A percentile compares a stretch with the other conserved stretches of the same genome.
phyloP scores from a whole-genome alignment of 2,888 invertebrate genomes.

The Eupithecia dodoneata region DNA sequence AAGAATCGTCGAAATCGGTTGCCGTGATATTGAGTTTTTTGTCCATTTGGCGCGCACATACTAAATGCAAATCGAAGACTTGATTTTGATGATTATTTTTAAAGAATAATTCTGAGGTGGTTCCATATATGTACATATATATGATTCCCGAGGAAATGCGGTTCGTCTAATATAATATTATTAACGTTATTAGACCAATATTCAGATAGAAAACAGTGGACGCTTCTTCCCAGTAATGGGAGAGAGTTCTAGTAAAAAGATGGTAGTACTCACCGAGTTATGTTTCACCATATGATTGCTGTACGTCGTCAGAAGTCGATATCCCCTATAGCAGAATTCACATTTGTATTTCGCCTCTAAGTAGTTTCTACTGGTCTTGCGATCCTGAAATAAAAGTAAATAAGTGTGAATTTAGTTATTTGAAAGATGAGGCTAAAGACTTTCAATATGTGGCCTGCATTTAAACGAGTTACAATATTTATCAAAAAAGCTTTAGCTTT shows the following conservation, averaged over 20 bases:
- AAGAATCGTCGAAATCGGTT: too few species aligned
- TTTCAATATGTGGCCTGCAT: too few species aligned
- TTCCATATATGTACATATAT: too few species aligned
- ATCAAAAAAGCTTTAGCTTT: too few species aligned
- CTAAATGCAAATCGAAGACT: too few species aligned
- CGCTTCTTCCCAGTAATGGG: background rate
- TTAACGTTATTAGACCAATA: background rate
- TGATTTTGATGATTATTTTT: too few species aligned
- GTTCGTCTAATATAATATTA: background rate
- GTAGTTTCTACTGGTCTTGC: constrained; percentile 68
- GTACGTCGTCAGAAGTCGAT: constrained; percentile 62
- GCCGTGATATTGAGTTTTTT: too few species aligned
- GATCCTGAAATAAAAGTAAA: constrained; percentile 21
- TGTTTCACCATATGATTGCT: constrained; percentile 77
- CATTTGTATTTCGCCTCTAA: constrained; percentile 68
- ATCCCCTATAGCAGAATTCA: constrained; percentile 70
- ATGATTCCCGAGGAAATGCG: background rate
- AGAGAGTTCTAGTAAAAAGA: background rate
- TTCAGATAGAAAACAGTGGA: background rate
- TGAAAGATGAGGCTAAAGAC: too few species aligned
- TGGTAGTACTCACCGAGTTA: constrained; percentile 64
- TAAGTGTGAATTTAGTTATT: too few species aligned
- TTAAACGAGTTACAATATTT: too few species aligned
- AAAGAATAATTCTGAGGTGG: too few species aligned
- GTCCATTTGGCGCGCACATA: too few species aligned